Evolutionary conservation across 2,113 vertebrate species (phyloP).

Genomic region (Orientallactaga bullata): DNA sequence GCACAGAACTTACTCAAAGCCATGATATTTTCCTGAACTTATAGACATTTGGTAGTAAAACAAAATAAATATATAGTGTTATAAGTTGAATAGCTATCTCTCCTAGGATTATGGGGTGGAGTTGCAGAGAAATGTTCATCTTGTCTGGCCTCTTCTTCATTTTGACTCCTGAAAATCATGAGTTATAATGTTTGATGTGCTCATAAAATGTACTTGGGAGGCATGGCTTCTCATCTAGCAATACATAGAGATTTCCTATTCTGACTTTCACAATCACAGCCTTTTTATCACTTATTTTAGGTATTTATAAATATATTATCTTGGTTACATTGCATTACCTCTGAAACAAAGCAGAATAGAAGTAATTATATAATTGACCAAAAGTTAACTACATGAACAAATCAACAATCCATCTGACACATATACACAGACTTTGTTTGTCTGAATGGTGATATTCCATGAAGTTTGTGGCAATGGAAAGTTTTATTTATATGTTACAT

Average conservation of each 20-base stretch:
- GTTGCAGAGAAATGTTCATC: no score
- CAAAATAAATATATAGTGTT: not conserved
- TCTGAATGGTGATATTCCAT: not conserved
- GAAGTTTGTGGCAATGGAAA: not conserved
- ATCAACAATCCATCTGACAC: not conserved
- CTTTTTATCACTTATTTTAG: not conserved
- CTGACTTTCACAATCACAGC: not conserved
- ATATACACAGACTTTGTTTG: no score
- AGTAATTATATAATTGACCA: not conserved
- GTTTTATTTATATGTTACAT: not conserved
- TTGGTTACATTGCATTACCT: not conserved
- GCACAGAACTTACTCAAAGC: no score
- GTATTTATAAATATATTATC: constrained; percentile 17
- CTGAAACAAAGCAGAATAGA: not conserved
- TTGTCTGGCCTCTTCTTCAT: no score
- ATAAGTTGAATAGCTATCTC: not conserved
- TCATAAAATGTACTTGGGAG: not conserved
- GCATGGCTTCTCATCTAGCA: not conserved
- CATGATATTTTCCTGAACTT: no score
- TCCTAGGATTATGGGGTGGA: not conserved
- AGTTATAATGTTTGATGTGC: not conserved
- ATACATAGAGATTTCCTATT: not conserved
- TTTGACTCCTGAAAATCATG: not conserved
- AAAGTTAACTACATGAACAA: not conserved
- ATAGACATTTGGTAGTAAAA: no score